Base-by-base conservation (phyloP, 2,888 invertebrate genomes). In the Portevinia maculata region DNA sequence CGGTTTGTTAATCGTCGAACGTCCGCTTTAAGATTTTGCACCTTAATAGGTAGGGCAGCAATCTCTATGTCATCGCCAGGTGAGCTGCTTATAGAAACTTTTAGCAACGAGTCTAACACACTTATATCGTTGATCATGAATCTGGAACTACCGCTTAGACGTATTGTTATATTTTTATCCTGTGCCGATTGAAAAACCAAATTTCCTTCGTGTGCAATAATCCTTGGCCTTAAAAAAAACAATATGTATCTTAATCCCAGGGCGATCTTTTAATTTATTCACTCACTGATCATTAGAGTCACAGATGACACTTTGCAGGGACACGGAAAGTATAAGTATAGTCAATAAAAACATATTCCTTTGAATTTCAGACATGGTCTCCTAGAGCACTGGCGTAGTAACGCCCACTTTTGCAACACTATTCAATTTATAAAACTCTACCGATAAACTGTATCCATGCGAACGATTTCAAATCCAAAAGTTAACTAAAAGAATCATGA, bases 141-240 rank as follows among this genome's bases (percentile, higher is more conserved):
- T 88, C 96, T 93, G 24, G 94, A 91, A 32, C 94, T 93, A 75
- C 95, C 96, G 21, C 96, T 89, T 0, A 94, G 92, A 44, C 92
- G 92, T 81, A 98, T 92, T 34, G 95, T 94, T 62, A 98, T 95
- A 89, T 96, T 97, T 89, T 94, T 94, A 86, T 95, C 94, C 62
- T 91, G 91, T 0, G 95, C 97, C 17, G 96, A 93, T 87, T 94
- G 93, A 73, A 98, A 92, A 79, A 94, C 91, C 28, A 98, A 92
- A 89, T 96, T 93, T 13, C 98, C 98, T 91, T 96, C 92, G 87
- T 92, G 91, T 83, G 93, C 93, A 17, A 50, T 6, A 28, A 90
- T 85, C 75, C 87, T 86, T 5, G 88, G 87, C 50, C 83, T 83
- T 52, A 13, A 65, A 32, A 11, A 41, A 17, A 7, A 59, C 6